Evolutionary conservation across 2,888 invertebrate genomes (phyloP).

Genomic region (Ganaspis brasiliensis): DNA sequence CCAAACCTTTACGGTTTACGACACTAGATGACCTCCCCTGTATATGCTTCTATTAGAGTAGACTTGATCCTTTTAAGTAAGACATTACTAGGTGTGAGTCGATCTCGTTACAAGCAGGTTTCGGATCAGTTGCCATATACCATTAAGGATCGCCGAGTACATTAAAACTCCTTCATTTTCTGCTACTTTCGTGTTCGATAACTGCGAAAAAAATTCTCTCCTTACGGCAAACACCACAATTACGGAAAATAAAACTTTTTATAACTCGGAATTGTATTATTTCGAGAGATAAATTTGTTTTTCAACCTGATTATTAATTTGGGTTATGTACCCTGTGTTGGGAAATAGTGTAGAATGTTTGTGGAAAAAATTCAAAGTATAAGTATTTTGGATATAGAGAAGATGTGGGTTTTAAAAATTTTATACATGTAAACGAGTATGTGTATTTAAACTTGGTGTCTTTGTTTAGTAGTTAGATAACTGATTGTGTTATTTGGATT

Average conservation of each 20-base stretch:
- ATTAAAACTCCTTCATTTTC: constrained; percentile 45
- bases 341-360: no score
- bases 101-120: constrained; percentile 55
- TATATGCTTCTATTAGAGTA: constrained; percentile 64
- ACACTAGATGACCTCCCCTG: constrained; percentile 74
- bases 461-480: no score
- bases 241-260: neutral
- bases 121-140: constrained; percentile 37
- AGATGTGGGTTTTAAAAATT: no score
- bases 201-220: neutral
- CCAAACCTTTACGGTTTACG: constrained; percentile 69
- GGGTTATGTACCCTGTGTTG: no score
- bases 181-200: neutral
- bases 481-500: no score
- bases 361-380: no score
- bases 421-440: no score
- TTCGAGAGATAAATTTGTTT: no score
- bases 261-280: no score
- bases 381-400: no score
- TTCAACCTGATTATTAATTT: no score
- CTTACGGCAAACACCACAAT: neutral
- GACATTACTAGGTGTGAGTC: constrained; percentile 60
- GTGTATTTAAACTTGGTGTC: no score
- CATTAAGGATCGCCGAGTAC: constrained; percentile 39
- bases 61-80: constrained; percentile 63